These are phyloP conservation scores for Piaya cayana DNA, from an alignment of 2,113 vertebrate species.

Conservation along the genomic window DNA sequence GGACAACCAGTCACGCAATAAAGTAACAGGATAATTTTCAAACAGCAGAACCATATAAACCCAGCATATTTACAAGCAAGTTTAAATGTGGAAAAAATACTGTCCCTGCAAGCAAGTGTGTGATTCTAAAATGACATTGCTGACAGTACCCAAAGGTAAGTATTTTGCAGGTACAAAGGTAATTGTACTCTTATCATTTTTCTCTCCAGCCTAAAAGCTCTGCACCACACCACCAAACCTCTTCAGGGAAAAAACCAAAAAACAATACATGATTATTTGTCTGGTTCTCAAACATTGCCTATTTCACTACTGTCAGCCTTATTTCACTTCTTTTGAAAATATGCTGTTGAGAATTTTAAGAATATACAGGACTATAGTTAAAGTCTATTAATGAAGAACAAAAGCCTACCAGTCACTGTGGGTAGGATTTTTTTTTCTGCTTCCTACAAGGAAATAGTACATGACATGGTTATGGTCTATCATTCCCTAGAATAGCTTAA, in stretches of 20 bases:
- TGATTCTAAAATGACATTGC: not conserved
- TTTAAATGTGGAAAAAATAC: not conserved
- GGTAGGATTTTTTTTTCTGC: not conserved
- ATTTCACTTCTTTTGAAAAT: not conserved
- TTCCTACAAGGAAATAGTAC: not conserved
- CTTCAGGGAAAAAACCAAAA: not conserved
- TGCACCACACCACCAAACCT: not conserved
- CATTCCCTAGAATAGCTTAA: not conserved
- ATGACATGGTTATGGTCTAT: not conserved
- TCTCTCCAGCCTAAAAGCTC: not conserved
- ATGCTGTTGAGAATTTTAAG: not conserved
- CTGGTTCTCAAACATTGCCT: not conserved
- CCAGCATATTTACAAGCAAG: not conserved
- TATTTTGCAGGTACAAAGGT: not conserved
- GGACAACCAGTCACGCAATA: not conserved
- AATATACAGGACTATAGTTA: not conserved
- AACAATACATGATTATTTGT: rapidly evolving
- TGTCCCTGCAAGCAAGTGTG: not conserved
- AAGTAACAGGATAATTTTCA: not conserved
- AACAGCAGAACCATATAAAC: not conserved
- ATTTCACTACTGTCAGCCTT: not conserved
- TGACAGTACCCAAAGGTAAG: not conserved
- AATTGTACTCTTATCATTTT: not conserved
- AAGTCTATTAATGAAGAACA: not conserved
- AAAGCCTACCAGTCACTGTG: not conserved